Evolutionary conservation across 1,140 invertebrate genomes (phyloP), one percentile per base, ranked within the genome.

Genomic region (Hypsibius dujardini): DNA sequence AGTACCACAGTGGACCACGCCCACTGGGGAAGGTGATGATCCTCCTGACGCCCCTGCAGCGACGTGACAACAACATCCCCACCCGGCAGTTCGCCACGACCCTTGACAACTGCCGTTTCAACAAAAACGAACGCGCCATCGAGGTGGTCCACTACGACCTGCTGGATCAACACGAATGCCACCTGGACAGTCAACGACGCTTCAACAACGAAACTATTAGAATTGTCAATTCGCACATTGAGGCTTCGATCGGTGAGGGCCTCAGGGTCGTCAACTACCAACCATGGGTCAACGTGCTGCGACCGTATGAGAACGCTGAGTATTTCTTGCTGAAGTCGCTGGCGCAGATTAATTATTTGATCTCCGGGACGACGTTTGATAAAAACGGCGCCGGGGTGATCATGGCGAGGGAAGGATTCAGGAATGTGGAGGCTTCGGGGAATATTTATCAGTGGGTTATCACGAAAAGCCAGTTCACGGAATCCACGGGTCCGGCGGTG

Each of bases 61-160:
- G n/a, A n/a, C n/a, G 50, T n/a, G n/a, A 56, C 50, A n/a, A 56
- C 50, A n/a, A 56, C n/a, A 7, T 7, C 7, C 7, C 50, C 50
- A 7, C n/a, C 7, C 50, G 50, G 7, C 50, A 56, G 50, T 56
- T 56, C 50, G 50, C n/a, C 7, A 56, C 50, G 7, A 56, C 7
- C 50, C 50, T 56, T 7, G 50, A 56, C 7, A 56, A 56, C 50
- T 56, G 50, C n/a, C 50, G 50, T 7, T 56, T 56, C 50, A 56
- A 7, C 50, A 56, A 56, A n/a, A 56, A 56, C 50, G n/a, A 56
- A n/a, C 50, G 50, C 50, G 50, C 50, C 50, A 56, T 56, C 7
- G 50, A 56, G n/a, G 50, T 56, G 50, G 50, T 56, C n/a, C 50
- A 56, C n/a, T 56, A 56, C 50, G 50, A 56, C 50, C 50, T 56